phyloP scores from a whole-genome alignment of 2,797 vertebrate genomes.

The Sorex maritimensis region DNA sequence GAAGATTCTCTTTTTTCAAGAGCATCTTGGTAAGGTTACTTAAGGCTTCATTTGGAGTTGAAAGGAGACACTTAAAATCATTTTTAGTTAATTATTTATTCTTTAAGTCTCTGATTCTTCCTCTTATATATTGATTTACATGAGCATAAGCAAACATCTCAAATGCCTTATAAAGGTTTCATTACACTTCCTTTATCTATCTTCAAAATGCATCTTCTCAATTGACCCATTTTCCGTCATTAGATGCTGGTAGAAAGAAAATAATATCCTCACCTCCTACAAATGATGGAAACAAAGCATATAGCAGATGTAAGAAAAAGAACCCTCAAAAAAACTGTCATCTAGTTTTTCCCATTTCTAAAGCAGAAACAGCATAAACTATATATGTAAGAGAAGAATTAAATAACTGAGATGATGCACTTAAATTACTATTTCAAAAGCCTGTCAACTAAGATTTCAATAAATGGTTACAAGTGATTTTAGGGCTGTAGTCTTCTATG shows the following conservation, averaged over 20 bases:
- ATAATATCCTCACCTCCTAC: conserved; percentile 37
- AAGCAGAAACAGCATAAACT: conserved; percentile 34
- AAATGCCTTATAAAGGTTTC: conserved; percentile 72
- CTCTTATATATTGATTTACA: conserved; percentile 76
- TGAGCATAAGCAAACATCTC: conserved; percentile 63
- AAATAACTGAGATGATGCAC: conserved; percentile 48
- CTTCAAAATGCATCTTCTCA: conserved; percentile 59
- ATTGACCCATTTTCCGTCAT: conserved; percentile 68
- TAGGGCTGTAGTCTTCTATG: not conserved
- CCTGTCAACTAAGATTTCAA: not conserved
- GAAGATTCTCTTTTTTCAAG: conserved; percentile 26
- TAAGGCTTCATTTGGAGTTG: conserved; percentile 68
- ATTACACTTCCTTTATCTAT: conserved; percentile 64
- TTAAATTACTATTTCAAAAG: conserved; percentile 18
- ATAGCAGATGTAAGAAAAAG: conserved; percentile 14
- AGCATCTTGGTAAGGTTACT: conserved; percentile 61
- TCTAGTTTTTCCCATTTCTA: conserved; percentile 32
- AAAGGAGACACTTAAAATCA: conserved; percentile 75
- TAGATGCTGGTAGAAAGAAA: conserved; percentile 64
- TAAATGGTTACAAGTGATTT: conserved; percentile 1
- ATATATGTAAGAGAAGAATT: not conserved
- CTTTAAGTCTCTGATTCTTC: conserved; percentile 68
- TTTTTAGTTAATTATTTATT: conserved; percentile 86
- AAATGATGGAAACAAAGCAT: conserved; percentile 18
- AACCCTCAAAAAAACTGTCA: conserved; percentile 19